Conservation (phyloP, 2,113 vertebrate genomes). For the Pogonocichla stellata region DNA sequence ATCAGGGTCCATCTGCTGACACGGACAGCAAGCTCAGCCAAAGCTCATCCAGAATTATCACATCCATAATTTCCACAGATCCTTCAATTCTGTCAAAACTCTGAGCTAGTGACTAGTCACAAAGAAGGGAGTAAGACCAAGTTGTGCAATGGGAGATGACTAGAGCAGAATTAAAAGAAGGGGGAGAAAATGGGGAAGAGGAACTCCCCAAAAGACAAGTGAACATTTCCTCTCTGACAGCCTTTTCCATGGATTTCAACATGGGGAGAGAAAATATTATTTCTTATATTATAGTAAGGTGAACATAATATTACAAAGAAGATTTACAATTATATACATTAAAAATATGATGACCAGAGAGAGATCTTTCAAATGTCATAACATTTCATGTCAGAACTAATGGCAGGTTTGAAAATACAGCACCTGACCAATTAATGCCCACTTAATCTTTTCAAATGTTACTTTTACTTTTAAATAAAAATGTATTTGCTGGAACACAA, state of each 20-base stretch:
- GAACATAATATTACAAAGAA: background rate
- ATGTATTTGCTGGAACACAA: background rate
- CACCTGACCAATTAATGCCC: background rate
- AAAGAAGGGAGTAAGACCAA: background rate
- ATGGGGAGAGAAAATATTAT: background rate
- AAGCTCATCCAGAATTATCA: background rate
- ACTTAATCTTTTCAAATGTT: background rate
- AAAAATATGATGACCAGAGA: background rate
- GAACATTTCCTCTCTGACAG: background rate
- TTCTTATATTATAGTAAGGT: background rate
- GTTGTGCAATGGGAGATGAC: background rate
- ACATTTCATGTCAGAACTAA: background rate
- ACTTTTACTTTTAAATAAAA: background rate
- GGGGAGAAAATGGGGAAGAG: accelerated
- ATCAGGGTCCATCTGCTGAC: constrained; percentile 50
- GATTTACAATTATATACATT: background rate
- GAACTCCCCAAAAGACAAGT: background rate
- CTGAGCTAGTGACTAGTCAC: background rate
- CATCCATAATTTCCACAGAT: background rate
- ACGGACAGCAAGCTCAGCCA: background rate
- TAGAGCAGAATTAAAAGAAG: background rate
- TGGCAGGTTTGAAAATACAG: background rate
- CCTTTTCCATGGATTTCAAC: background rate
- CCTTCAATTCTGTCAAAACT: background rate
- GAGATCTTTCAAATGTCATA: background rate